Base-by-base conservation (phyloP, 2,888 invertebrate species). In the Hydroisotoma schaefferi region DNA sequence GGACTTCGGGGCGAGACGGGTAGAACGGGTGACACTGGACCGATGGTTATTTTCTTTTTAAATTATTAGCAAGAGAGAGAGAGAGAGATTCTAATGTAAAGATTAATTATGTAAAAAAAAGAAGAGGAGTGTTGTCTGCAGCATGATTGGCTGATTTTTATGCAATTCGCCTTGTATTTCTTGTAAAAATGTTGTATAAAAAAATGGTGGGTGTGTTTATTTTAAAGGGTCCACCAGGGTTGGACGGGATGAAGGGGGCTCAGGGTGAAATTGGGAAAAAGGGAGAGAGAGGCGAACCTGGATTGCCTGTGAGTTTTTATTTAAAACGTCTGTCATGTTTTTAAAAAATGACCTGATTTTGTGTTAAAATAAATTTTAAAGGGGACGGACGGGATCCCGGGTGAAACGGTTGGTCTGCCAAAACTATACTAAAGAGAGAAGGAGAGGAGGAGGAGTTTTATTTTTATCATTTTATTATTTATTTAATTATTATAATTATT, bases 231-330 rank as follows among this genome's bases (percentile, higher is more conserved):
- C 88, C 90, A 73, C 88, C 92, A 68, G 93, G 93, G 79, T 85
- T 93, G 79, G 93, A 93, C 81, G 93, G 93, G 78, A 92, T 93
- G 89, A 94, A 93, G 88, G 93, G 93, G 73, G 92, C 91, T 72
- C 89, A 90, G 80, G 94, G 94, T 73, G 92, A 93, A 79, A 88
- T 89, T 56, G 94, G 94, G 73, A 85, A 84, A 75, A 93, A 93
- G 80, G 93, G 94, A 72, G 93, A 93, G 81, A 67, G 76, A 57
- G 84, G 93, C 54, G 93, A 94, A 80, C 91, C 92, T 70, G 94
- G 94, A 75, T 81, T 93, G 75, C 92, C 93, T 76, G 93, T 92
- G 85, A 84, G 88, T 85, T 44, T 46, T 3, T n/a, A 43, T 23
- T n/a, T 8, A 40, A 18, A 40, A 8, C n/a, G 5, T 18, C 20